A percentile compares a stretch with the other conserved stretches of the same genome.
phyloP scores from a whole-genome alignment of 2,888 invertebrate genomes.

The Chironomus tentans region DNA sequence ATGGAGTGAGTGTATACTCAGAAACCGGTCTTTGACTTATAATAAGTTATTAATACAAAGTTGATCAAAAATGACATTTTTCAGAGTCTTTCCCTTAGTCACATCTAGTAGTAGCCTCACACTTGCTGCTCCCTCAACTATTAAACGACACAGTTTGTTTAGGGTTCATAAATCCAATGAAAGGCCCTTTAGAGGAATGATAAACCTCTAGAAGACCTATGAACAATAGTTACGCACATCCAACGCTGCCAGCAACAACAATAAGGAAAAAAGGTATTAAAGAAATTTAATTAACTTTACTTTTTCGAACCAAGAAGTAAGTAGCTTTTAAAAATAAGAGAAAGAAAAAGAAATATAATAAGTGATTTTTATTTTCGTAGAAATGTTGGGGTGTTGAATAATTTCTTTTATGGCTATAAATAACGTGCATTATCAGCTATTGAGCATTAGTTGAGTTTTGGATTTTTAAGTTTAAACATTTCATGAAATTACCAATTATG shows the following conservation, averaged over 20 bases:
- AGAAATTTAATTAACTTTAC: neutral
- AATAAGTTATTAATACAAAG: too few species aligned
- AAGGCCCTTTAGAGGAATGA: too few species aligned
- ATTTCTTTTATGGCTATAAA: constrained; percentile 19
- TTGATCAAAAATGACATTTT: too few species aligned
- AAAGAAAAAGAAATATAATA: neutral
- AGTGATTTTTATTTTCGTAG: neutral
- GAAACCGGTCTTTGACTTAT: too few species aligned
- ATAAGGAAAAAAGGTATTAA: neutral
- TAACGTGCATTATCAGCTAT: constrained; percentile 4
- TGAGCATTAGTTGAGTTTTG: constrained; percentile 9
- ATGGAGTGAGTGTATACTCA: too few species aligned
- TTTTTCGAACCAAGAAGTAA: neutral
- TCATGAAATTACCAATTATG: neutral
- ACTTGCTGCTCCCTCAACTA: too few species aligned
- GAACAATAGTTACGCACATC: too few species aligned
- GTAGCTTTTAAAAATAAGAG: neutral
- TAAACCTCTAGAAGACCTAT: too few species aligned
- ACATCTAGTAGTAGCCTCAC: too few species aligned
- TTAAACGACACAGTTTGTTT: too few species aligned
- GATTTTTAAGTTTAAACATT: neutral
- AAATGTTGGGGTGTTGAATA: neutral
- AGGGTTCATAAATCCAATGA: too few species aligned
- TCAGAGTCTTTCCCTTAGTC: too few species aligned
- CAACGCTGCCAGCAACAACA: neutral